Conservation (phyloP, 1,140 invertebrate species). For the Drepana arcuata region DNA sequence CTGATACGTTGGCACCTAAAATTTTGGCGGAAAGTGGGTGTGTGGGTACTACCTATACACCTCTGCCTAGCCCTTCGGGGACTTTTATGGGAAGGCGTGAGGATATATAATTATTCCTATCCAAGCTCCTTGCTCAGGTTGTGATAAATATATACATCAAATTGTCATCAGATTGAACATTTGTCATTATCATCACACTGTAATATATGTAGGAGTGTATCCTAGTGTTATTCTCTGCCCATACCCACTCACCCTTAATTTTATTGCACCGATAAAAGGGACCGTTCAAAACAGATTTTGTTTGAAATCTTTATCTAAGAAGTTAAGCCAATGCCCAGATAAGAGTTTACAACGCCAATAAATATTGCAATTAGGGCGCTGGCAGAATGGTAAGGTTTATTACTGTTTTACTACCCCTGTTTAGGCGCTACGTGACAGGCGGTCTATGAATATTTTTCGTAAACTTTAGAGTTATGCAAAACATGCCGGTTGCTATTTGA, state of each 20-base stretch:
- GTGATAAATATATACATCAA: background rate
- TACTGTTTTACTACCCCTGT: too few species aligned
- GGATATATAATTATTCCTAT: background rate
- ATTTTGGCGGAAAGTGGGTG: too few species aligned
- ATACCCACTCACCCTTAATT: too few species aligned
- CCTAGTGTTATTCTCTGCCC: too few species aligned
- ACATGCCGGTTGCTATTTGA: too few species aligned
- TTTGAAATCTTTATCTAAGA: constrained; percentile 19
- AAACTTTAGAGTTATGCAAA: background rate
- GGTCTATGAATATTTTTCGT: background rate
- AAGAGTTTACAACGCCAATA: constrained; percentile 31
- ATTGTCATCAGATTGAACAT: background rate
- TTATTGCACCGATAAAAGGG: constrained; percentile 9
- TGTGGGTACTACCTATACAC: too few species aligned
- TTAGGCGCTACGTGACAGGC: too few species aligned
- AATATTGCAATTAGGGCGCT: constrained; percentile 38
- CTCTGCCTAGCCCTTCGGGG: too few species aligned
- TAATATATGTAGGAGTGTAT: background rate
- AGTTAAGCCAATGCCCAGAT: constrained; percentile 18
- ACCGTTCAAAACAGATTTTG: constrained; percentile 14
- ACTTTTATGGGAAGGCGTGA: too few species aligned
- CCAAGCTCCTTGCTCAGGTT: background rate
- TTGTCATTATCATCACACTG: background rate
- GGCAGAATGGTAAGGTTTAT: constrained; percentile 5
- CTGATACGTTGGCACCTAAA: too few species aligned